phyloP scores from a whole-genome alignment of 2,888 invertebrate genomes.

The Sinelater perroti region DNA sequence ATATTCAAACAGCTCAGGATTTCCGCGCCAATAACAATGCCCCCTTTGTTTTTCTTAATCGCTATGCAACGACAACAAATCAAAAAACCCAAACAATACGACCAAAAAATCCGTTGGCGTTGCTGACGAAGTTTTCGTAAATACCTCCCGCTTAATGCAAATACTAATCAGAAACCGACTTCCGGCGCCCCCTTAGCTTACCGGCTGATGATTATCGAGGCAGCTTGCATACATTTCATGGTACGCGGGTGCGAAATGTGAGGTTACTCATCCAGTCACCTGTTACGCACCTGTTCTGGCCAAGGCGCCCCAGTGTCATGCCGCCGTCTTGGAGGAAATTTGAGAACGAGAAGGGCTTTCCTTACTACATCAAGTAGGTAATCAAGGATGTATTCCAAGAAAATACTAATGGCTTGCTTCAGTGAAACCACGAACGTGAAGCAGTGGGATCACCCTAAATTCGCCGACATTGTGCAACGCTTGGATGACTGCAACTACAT shows the following conservation, averaged over 20 bases:
- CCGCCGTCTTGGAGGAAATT: constrained; percentile 63
- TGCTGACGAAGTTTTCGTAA: too few relatives aligned
- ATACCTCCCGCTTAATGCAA: too few relatives aligned
- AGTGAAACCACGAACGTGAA: constrained; percentile 64
- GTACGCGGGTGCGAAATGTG: neutral
- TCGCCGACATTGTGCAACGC: constrained; percentile 65
- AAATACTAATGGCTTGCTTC: constrained; percentile 45
- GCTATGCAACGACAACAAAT: too few relatives aligned
- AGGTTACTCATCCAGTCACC: constrained; percentile 6
- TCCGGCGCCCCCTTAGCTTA: too few relatives aligned
- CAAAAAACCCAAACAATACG: too few relatives aligned
- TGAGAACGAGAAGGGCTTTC: constrained; percentile 69
- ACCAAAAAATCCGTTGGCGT: too few relatives aligned
- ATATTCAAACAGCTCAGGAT: too few relatives aligned
- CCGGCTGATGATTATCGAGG: constrained; percentile 8
- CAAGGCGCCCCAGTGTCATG: constrained; percentile 29
- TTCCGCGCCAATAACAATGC: too few relatives aligned
- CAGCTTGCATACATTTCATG: constrained; percentile 1
- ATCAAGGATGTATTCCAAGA: neutral
- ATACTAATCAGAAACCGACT: too few relatives aligned
- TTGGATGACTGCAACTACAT: constrained; percentile 73
- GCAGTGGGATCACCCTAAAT: constrained; percentile 70
- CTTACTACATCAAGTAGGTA: constrained; percentile 68
- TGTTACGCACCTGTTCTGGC: constrained; percentile 10
- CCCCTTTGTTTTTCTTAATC: too few relatives aligned